Evolutionary conservation across 2,113 vertebrate genomes (phyloP), one percentile per base, ranked within the genome.

Genomic region (Reinhardtius hippoglossoides): DNA sequence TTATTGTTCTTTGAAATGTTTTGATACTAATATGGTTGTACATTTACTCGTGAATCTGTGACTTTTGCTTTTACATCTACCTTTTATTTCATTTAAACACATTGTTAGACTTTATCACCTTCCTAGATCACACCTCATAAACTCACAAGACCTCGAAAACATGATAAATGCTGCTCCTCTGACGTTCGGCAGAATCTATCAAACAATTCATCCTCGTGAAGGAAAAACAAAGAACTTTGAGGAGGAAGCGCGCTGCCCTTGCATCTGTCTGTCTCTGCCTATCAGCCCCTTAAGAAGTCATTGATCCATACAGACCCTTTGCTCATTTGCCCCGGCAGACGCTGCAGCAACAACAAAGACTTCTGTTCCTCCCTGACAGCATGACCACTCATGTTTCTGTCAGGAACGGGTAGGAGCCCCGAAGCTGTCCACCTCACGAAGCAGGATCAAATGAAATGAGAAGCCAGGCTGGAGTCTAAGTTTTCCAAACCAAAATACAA

Each of bases 291-390:
- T 46, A 82, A 88, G 72, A 80, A 89, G 69, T 58, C 85, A 85
- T 76, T 89, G 91, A 91, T 92, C 88, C 87, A 67, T 83, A 59
- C 81, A 80, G 78, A 83, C 80, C 85, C 73, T 80, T 83, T 80
- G 82, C 81, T 83, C 85, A 70, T 65, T 78, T 76, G 77, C 78
- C 62, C 62, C 26, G 21, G 40, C 79, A 86, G 90, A 87, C 13
- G 59, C 68, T 54, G 64, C 67, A 27, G 50, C 65, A 73, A 76
- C 84, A 87, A 81, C 88, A 86, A 74, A 81, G 85, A 83, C 67
- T 83, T 76, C 35, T 79, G 74, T 83, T 85, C 83, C 69, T 62
- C 68, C 23, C 61, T 81, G 88, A 87, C 71, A 85, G 84, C 76
- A 80, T 40, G 79, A 83, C 85, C 81, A 69, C 61, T 87, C 62